A percentile compares a stretch with the other conserved stretches of the same genome.
These are phyloP conservation scores for Pardalotus punctatus DNA, from an alignment of 2,113 vertebrate species.

Conservation along the genomic window DNA sequence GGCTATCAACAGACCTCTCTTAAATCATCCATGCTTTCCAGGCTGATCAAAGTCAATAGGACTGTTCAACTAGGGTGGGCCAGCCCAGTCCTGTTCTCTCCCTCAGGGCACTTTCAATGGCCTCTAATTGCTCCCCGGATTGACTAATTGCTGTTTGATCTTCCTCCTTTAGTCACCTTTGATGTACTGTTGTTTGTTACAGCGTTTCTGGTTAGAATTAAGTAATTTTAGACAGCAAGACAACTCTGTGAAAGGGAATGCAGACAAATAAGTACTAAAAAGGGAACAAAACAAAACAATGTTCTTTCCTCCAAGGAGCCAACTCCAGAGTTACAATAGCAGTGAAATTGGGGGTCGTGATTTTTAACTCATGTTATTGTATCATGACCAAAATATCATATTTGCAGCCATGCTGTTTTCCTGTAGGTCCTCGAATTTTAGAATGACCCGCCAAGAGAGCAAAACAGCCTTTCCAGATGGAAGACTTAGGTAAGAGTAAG, in stretches of 20 bases:
- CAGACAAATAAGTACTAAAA: background rate
- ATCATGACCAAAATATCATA: background rate
- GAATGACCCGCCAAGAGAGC: background rate
- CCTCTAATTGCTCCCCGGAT: slow-evolving; percentile 10
- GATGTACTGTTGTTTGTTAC: slow-evolving; percentile 37
- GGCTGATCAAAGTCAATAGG: background rate
- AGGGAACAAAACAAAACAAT: background rate
- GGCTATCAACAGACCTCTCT: background rate
- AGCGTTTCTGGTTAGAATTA: background rate
- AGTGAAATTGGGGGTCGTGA: background rate
- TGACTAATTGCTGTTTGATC: slow-evolving; percentile 32
- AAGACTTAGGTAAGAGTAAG: background rate
- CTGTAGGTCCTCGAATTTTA: background rate
- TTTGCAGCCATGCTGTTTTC: background rate
- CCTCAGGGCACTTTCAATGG: background rate
- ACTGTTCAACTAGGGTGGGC: background rate
- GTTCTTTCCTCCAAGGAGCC: background rate
- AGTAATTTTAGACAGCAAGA: background rate
- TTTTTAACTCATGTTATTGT: background rate
- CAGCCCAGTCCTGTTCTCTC: background rate
- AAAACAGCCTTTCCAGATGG: background rate
- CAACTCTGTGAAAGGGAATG: background rate
- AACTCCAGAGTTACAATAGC: background rate
- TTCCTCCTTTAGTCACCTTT: slow-evolving; percentile 16
- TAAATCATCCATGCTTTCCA: background rate